phyloP scores from a whole-genome alignment of 2,888 invertebrate species.

The Agonopterix alstromeriana region DNA sequence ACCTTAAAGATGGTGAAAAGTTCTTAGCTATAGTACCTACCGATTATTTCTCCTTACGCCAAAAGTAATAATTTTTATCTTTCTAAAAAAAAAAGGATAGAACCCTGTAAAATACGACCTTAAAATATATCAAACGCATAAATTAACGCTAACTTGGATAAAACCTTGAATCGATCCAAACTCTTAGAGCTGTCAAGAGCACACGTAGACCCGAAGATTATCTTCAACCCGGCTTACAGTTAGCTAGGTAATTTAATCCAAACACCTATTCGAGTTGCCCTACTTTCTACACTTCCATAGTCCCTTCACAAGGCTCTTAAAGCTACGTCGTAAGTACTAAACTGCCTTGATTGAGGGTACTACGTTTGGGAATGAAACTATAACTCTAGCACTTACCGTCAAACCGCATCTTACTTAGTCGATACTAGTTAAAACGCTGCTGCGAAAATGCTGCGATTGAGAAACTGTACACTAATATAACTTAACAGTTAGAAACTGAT shows the following conservation, averaged over 20 bases:
- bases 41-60: no score
- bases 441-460: background rate
- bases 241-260: conserved; percentile 24
- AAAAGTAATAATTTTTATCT: no score
- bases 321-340: background rate
- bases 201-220: conserved; percentile 16
- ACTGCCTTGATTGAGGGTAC: background rate
- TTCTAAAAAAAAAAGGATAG: no score
- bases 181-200: conserved; percentile 9
- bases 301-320: conserved; percentile 9
- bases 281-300: conserved; percentile 13
- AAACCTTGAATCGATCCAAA: conserved; percentile 3
- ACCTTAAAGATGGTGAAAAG: no score
- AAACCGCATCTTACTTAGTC: conserved; percentile 10
- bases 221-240: conserved; percentile 13
- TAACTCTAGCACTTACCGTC: conserved; percentile 13
- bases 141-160: background rate
- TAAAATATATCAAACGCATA: no score
- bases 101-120: no score
- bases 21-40: no score
- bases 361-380: background rate
- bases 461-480: background rate
- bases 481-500: background rate
- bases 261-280: conserved; percentile 16
- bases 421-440: background rate